A percentile compares a stretch with the other conserved stretches of the same genome.
Evolutionary conservation across 2,113 vertebrate genomes (phyloP).

Genomic region (Spea bombifrons): DNA sequence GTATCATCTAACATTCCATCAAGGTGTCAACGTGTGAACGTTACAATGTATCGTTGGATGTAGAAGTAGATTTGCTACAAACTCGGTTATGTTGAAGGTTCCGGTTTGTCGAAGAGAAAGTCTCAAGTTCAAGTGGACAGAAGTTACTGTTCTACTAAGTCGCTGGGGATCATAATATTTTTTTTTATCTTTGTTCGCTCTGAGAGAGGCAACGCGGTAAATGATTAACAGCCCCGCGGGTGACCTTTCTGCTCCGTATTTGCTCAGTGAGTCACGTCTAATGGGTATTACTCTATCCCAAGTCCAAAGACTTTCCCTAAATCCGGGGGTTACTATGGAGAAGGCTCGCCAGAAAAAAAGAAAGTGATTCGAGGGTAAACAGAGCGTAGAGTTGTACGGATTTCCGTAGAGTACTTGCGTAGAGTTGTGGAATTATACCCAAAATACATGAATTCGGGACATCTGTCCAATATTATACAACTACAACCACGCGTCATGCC

Average conservation of each 20-base stretch:
- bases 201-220: conserved; percentile 56
- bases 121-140: conserved; percentile 35
- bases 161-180: neutral
- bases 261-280: conserved; percentile 53
- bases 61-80: too few relatives aligned
- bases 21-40: too few relatives aligned
- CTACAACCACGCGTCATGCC: too few relatives aligned
- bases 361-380: conserved; percentile 46
- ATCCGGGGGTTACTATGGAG: neutral
- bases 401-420: too few relatives aligned
- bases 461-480: too few relatives aligned
- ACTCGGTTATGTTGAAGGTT: too few relatives aligned
- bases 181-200: conserved; percentile 33
- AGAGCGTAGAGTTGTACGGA: conserved; percentile 31
- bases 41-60: too few relatives aligned
- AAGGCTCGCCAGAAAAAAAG: conserved; percentile 1
- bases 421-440: too few relatives aligned
- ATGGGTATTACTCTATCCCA: conserved; percentile 41
- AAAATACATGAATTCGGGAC: too few relatives aligned
- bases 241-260: conserved; percentile 51
- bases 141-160: conserved; percentile 19
- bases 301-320: conserved; percentile 43
- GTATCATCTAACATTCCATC: too few relatives aligned
- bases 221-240: conserved; percentile 65
- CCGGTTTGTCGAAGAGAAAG: neutral